Conservation (phyloP, 2,113 vertebrate genomes). For the Mola mola region DNA sequence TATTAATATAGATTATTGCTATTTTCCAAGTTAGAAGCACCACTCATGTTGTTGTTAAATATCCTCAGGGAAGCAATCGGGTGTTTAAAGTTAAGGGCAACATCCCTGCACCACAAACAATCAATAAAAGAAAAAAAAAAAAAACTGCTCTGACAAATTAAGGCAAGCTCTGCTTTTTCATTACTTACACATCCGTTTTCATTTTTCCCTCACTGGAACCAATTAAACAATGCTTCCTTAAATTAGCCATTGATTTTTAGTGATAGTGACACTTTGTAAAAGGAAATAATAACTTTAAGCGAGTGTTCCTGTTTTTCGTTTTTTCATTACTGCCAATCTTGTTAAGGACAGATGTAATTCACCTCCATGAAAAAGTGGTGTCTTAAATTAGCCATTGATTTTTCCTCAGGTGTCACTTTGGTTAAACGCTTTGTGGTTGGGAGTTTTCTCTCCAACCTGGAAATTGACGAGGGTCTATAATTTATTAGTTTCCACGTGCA, state of each 20-base stretch:
- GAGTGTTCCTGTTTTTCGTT: slow-evolving; percentile 30
- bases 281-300: slow-evolving; percentile 78
- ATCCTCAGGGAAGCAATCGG: slow-evolving; percentile 69
- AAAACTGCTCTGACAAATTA: slow-evolving; percentile 78
- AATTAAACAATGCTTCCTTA: slow-evolving; percentile 79
- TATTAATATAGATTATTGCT: no score
- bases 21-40: no score
- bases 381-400: slow-evolving; percentile 80
- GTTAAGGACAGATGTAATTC: slow-evolving; percentile 64
- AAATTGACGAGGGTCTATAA: slow-evolving; percentile 64
- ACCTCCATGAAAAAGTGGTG: slow-evolving; percentile 64
- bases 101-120: slow-evolving; percentile 57
- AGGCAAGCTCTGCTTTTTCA: slow-evolving; percentile 75
- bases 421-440: slow-evolving; percentile 68
- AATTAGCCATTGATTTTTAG: slow-evolving; percentile 81
- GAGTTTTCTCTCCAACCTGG: slow-evolving; percentile 57
- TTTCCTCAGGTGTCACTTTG: slow-evolving; percentile 77
- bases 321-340: slow-evolving; percentile 63
- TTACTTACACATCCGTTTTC: slow-evolving; percentile 82
- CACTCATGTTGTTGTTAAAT: slow-evolving; percentile 68
- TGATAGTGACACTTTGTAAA: slow-evolving; percentile 73
- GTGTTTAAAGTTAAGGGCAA: slow-evolving; percentile 71
- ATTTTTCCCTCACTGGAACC: slow-evolving; percentile 76
- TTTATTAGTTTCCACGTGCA: slow-evolving; percentile 44
- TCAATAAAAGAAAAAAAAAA: slow-evolving; percentile 65